Evolutionary conservation across 2,113 vertebrate genomes (phyloP).

Genomic region (Prietella phreatophila): DNA sequence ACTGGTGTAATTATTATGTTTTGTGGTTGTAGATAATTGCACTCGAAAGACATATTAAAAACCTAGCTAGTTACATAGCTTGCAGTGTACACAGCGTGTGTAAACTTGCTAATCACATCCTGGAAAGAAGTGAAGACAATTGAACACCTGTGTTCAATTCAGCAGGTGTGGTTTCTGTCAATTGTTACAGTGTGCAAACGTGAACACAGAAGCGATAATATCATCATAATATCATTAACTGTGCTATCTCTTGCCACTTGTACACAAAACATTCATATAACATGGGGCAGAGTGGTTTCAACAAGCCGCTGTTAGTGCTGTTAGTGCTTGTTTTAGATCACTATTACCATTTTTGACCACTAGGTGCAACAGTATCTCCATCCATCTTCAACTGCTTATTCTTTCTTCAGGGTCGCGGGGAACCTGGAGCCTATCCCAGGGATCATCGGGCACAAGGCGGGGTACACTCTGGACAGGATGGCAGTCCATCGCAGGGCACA

Average conservation of each 20-base stretch:
- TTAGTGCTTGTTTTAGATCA: background rate
- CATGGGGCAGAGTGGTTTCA: background rate
- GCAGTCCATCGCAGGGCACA: too few relatives aligned
- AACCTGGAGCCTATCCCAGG: too few relatives aligned
- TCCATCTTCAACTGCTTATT: too few relatives aligned
- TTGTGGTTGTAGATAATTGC: background rate
- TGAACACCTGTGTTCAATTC: background rate
- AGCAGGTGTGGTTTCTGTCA: background rate
- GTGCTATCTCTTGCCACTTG: background rate
- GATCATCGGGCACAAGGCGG: too few relatives aligned
- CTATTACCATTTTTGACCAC: background rate
- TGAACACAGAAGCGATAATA: background rate
- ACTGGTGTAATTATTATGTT: background rate
- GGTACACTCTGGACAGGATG: too few relatives aligned
- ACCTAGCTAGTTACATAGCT: background rate
- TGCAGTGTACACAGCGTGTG: background rate
- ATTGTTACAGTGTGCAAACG: background rate
- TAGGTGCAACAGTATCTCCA: too few relatives aligned
- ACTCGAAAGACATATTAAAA: background rate
- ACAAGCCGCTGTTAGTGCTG: too few relatives aligned
- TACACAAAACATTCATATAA: background rate
- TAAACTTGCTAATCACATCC: background rate
- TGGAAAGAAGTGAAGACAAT: background rate
- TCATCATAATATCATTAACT: background rate
- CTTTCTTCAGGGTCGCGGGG: too few relatives aligned